Evolutionary conservation across 2,888 invertebrate genomes (phyloP).

Genomic region (Pocota personata): DNA sequence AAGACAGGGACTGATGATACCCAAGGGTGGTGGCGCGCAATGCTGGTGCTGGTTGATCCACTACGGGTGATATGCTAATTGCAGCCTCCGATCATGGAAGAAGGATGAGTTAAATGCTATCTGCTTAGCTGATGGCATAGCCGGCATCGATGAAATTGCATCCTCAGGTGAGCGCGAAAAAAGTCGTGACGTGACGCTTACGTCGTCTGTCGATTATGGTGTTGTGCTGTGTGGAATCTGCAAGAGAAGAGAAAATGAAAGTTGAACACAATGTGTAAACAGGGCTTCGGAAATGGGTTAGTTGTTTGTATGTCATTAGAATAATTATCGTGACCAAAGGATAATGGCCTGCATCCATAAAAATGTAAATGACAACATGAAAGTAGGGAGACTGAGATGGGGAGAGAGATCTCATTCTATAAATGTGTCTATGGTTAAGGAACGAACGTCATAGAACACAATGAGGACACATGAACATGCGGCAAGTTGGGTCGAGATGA

Average conservation of each 20-base stretch:
- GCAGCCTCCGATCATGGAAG: slow-evolving; percentile 56
- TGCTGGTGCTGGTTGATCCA: slow-evolving; percentile 19
- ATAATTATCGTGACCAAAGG: slow-evolving; percentile 66
- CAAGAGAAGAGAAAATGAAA: slow-evolving; percentile 59
- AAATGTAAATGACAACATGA: slow-evolving; percentile 26
- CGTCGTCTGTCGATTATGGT: slow-evolving; percentile 41
- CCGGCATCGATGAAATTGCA: slow-evolving; percentile 67
- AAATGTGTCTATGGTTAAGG: background rate
- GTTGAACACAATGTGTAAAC: slow-evolving; percentile 24
- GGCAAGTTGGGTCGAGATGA: slow-evolving; percentile 26
- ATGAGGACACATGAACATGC: slow-evolving; percentile 35
- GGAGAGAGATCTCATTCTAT: background rate
- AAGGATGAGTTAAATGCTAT: slow-evolving; percentile 67
- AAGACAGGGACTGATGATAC: slow-evolving; percentile 22
- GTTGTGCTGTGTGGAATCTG: slow-evolving; percentile 5
- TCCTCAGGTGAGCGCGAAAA: slow-evolving; percentile 26
- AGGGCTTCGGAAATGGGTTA: slow-evolving; percentile 51
- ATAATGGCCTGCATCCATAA: slow-evolving; percentile 23
- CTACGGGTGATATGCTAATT: slow-evolving; percentile 70
- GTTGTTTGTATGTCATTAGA: slow-evolving; percentile 60
- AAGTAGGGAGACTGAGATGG: background rate
- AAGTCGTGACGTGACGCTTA: slow-evolving; percentile 65
- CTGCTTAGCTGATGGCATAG: slow-evolving; percentile 69
- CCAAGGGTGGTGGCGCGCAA: slow-evolving; percentile 18
- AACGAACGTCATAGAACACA: background rate